phyloP scores from a whole-genome alignment of 2,113 vertebrate genomes.

The Lagopus leucura region DNA sequence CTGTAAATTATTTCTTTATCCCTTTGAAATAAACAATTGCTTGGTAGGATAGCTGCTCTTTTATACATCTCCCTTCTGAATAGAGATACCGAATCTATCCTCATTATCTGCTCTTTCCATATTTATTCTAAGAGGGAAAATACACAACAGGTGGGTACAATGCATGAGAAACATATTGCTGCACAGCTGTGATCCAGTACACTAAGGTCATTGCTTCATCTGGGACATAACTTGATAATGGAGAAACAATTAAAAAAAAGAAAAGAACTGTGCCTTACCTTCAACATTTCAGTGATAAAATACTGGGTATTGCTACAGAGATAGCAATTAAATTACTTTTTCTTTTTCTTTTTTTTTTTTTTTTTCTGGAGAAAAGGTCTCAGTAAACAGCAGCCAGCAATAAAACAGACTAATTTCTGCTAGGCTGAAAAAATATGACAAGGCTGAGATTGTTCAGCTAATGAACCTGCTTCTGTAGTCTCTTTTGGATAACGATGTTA shows the following conservation, averaged over 20 bases:
- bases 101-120: background rate
- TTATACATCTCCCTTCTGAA: background rate
- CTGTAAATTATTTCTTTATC: background rate
- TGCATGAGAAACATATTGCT: background rate
- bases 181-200: background rate
- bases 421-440: background rate
- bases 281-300: background rate
- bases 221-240: background rate
- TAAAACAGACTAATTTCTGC: background rate
- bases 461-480: background rate
- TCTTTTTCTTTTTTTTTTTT: background rate
- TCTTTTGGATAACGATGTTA: background rate
- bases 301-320: background rate
- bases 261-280: background rate
- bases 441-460: constrained; percentile 8
- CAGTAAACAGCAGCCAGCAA: constrained; percentile 7
- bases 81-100: background rate
- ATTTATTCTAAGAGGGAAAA: background rate
- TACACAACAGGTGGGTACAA: background rate
- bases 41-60: background rate
- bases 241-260: background rate
- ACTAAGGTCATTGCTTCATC: background rate
- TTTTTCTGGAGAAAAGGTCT: background rate
- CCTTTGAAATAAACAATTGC: background rate
- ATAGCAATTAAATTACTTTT: background rate